Evolutionary conservation across 2,113 vertebrate genomes (phyloP).

Genomic region (Panthera tigris): DNA sequence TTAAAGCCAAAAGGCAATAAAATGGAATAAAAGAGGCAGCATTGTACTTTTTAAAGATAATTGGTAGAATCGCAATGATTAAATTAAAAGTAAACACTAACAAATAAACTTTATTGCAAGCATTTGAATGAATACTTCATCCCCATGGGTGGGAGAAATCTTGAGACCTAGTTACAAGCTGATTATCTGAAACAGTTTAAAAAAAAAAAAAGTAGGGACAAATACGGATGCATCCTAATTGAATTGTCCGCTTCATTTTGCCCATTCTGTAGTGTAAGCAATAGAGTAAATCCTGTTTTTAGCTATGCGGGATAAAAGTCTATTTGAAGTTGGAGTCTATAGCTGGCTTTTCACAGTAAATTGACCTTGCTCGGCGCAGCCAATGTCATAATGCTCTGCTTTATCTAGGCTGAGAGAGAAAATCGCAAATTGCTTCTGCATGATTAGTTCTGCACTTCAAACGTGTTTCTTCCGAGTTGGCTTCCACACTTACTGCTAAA

Average conservation of each 20-base stretch:
- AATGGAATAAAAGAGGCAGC: conserved; percentile 1
- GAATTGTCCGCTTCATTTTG: conserved; percentile 80
- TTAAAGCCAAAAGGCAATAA: not conserved
- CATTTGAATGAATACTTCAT: conserved; percentile 19
- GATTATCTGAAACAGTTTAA: conserved; percentile 69
- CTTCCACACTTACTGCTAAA: conserved; percentile 86
- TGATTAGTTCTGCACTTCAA: conserved; percentile 92
- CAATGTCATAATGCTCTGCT: conserved; percentile 89
- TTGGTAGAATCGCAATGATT: not conserved
- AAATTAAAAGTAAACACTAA: not conserved
- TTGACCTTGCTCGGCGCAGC: conserved; percentile 86
- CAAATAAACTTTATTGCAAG: conserved; percentile 11
- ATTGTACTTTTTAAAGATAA: not conserved
- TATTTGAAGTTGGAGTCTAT: conserved; percentile 87
- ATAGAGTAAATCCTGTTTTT: conserved; percentile 81
- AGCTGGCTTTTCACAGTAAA: conserved; percentile 90
- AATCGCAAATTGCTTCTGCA: conserved; percentile 90
- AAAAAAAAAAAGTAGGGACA: not conserved
- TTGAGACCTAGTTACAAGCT: conserved; percentile 69
- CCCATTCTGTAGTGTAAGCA: conserved; percentile 71
- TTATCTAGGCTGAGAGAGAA: conserved; percentile 87
- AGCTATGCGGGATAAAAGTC: conserved; percentile 83
- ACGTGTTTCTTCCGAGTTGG: conserved; percentile 88
- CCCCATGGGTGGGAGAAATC: conserved; percentile 37
- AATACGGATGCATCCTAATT: conserved; percentile 67